Base-by-base conservation (phyloP, 2,888 invertebrate genomes). In the Lypha dubia region DNA sequence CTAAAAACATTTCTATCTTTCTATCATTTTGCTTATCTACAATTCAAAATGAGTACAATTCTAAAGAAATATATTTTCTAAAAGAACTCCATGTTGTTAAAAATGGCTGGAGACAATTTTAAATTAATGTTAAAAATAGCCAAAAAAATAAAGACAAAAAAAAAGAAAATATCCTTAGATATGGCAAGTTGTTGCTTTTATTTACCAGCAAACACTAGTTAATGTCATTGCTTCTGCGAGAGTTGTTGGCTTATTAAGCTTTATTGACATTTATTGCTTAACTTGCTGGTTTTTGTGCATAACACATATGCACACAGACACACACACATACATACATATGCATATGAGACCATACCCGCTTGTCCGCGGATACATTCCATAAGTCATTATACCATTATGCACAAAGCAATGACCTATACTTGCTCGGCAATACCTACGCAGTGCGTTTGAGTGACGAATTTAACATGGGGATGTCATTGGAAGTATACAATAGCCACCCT, bases 241-340 rank as follows among this genome's bases (percentile, higher is more conserved):
- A 35, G 35, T 75, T 20, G 62, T 62, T 77, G 35, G 77, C 73
- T 80, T 62, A 63, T 81, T 68, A 84, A 49, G 71, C 58, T 81
- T 73, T 77, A 84, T 81, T 77, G 77, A 63, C 84, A 77, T 74
- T 84, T 74, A 84, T 84, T 80, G 73, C 71, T 81, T 56, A 75
- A 70, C 38, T 56, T 63, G 38, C 38, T 35, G 41, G 32, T 46
- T 13, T 35, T 32, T 56, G 17, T 24, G 15, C 15, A 2, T 13
- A 38, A 38, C 35, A 38, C 35, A 38, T 11, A 38, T 1, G 11
- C 1, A 3, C 35, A 38, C 6, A 38, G 35, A 7, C 7, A 35
- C 35, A 35, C 35, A 35, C 7, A 35, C 0, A 1, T 22, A 22
- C n/a, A 9, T 20, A 6, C 24, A 20, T 60, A 17, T 60, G 20